Conservation (phyloP, 2,797 vertebrate species). For the Hypotaenidia okinawae region DNA sequence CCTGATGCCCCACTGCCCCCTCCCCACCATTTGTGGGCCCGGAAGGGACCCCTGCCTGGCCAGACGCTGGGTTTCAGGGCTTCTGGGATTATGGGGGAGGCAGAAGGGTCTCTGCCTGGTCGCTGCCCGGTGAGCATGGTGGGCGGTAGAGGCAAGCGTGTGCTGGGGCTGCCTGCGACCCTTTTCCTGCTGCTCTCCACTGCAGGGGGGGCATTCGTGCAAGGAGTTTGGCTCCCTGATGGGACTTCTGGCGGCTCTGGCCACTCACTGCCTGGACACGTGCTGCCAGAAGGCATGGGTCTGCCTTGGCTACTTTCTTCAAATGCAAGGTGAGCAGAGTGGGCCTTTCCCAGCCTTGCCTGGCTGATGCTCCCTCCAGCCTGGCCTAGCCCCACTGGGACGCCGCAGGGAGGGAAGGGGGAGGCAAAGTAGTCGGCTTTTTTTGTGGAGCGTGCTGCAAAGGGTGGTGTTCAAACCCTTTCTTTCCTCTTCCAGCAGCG, state of each 20-base stretch:
- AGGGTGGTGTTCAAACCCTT: not conserved
- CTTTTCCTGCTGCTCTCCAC: not conserved
- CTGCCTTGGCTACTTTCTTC: not conserved
- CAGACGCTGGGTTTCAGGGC: not conserved
- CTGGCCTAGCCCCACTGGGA: not conserved
- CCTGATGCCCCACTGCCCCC: no score
- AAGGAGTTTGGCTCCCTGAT: not conserved
- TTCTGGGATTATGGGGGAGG: no score
- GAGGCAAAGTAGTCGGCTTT: not conserved
- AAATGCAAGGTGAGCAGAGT: not conserved
- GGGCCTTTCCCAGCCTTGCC: not conserved
- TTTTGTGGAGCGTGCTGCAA: not conserved
- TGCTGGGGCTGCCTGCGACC: not conserved
- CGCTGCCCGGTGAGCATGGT: not conserved
- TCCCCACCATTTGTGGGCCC: not conserved
- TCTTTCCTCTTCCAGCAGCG: not conserved
- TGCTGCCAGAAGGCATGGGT: not conserved
- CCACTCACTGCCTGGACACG: no score
- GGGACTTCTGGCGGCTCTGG: not conserved
- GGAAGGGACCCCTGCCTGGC: not conserved
- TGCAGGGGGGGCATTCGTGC: not conserved
- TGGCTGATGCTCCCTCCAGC: not conserved
- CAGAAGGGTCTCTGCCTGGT: not conserved
- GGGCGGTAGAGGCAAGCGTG: not conserved
- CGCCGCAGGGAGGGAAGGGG: not conserved